phyloP scores from a whole-genome alignment of 1,140 invertebrate species.

The Temnothorax curvispinosus region DNA sequence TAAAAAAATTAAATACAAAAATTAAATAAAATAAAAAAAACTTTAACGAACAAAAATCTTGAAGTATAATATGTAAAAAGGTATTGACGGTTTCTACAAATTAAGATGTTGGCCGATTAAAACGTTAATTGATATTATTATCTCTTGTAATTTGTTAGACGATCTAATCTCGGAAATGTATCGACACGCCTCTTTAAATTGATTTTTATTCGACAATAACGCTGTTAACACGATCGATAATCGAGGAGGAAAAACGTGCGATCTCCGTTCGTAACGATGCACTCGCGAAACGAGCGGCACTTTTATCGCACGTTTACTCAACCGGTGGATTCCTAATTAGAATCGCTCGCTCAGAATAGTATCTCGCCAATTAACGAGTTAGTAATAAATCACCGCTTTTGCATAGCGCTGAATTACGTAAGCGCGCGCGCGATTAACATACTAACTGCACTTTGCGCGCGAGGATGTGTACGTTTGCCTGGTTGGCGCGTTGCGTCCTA shows the following conservation, averaged over 20 bases:
- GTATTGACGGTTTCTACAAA: not conserved
- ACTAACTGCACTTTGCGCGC: conserved; percentile 62
- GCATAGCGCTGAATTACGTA: conserved; percentile 72
- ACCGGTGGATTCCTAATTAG: conserved; percentile 58
- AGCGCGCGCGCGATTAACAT: conserved; percentile 60
- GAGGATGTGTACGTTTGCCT: not conserved
- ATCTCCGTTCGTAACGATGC: not conserved
- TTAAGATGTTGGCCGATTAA: not conserved
- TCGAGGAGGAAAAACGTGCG: not conserved
- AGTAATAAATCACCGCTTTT: conserved; percentile 73
- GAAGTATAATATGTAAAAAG: not conserved
- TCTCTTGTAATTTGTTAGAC: not conserved
- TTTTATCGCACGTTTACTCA: conserved; percentile 28
- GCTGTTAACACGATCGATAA: conserved; percentile 12
- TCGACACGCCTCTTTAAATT: not conserved
- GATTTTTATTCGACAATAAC: not conserved
- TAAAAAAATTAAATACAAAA: not conserved
- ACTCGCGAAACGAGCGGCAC: not conserved
- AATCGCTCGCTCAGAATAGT: conserved; percentile 64
- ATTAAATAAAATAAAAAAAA: not conserved
- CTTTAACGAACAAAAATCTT: not conserved
- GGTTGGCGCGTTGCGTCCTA: conserved; percentile 12
- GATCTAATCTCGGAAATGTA: not conserved
- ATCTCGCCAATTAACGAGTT: conserved; percentile 73
- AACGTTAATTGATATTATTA: not conserved